These are phyloP conservation scores for Archaeoteleia sp. DNA, from an alignment of 2,888 invertebrate species.

Conservation along the genomic window DNA sequence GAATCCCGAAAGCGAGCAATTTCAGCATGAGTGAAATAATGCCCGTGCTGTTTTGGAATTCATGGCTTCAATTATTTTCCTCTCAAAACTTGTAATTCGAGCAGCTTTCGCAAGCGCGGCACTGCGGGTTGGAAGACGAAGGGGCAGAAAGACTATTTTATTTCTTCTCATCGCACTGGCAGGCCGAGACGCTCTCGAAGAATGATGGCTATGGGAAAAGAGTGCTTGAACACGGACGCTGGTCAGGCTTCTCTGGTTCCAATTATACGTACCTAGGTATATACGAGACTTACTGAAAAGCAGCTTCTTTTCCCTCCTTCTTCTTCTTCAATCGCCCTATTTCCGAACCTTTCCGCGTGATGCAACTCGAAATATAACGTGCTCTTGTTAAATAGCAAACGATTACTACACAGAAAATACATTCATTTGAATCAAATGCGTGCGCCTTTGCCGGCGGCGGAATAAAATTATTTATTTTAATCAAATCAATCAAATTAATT, in stretches of 20 bases:
- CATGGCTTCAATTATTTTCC: not conserved
- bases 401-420: no score
- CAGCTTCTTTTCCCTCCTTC: constrained; percentile 55
- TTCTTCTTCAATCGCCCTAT: not conserved
- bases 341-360: constrained; percentile 6
- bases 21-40: no score
- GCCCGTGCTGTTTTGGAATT: not conserved
- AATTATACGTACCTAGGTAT: constrained; percentile 60
- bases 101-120: not conserved
- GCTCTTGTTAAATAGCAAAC: constrained; percentile 4
- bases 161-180: constrained; percentile 28
- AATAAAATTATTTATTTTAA: no score
- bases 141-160: constrained; percentile 25
- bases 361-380: constrained; percentile 4
- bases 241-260: constrained; percentile 71
- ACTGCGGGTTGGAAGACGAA: not conserved
- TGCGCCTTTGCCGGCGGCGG: no score
- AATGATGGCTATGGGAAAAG: constrained; percentile 69
- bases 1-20: no score
- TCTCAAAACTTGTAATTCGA: constrained; percentile 8
- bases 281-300: constrained; percentile 57
- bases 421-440: no score
- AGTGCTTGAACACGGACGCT: constrained; percentile 74
- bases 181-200: constrained; percentile 66
- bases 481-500: no score